Evolutionary conservation across 1,140 invertebrate genomes (phyloP), one percentile per base, ranked within the genome.

Genomic region (Drosophila chauvacae): DNA sequence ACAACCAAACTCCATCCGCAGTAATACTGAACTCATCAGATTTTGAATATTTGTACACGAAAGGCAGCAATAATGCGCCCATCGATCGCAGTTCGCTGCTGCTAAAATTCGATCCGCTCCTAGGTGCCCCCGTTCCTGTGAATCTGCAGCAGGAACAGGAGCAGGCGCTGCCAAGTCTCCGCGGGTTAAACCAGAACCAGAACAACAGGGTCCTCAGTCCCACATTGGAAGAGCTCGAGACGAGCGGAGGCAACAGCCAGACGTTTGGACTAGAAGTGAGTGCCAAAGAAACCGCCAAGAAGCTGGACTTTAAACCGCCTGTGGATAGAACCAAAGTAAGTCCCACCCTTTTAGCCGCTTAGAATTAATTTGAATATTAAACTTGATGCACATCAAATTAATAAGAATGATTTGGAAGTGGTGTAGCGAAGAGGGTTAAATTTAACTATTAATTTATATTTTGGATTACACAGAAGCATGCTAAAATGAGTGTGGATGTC

Each of bases 401-500:
- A 18, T 20, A 7, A 9, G 3, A 10, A 26, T 26, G 7, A n/a
- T 11, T 48, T 13, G 33, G 11, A 35, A 13, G 33, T 35, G 33
- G 13, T 33, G 10, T 16, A 3, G n/a, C 39, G n/a, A 11, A 35
- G 33, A 35, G 4, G 10, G 33, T 10, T 23, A 37, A 47, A 9
- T n/a, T 28, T 30, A n/a, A 30, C 16, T 39, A 18, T 33, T 11
- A 14, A 35, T 35, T 42, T 42, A n/a, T n/a, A 23, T 39, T 35
- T 16, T 35, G n/a, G 16, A 18, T 55, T 26, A 18, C 33, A 9
- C 65, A 92, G 91, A 91, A 91, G 80, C 77, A 92, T 92, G 91
- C 76, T 77, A 92, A 83, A 84, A 92, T 92, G 92, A 92, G 91
- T 90, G 90, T 92, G 64, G 91, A 92, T 77, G 86, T 92, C 53